A percentile compares a stretch with the other conserved stretches of the same genome.
Conservation (phyloP, 2,113 vertebrate species). For the Coturnix japonica region DNA sequence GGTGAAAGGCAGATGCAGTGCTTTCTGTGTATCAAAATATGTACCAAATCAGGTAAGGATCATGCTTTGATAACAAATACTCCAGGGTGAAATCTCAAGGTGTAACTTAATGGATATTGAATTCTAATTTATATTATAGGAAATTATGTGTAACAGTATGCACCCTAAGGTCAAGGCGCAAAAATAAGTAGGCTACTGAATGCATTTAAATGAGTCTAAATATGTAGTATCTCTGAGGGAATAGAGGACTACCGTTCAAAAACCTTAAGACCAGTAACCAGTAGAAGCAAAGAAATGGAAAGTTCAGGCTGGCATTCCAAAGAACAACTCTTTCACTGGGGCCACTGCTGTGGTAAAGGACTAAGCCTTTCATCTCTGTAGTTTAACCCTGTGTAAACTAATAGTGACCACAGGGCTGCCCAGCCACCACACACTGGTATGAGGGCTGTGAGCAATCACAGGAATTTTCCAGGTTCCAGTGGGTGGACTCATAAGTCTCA, state of each 20-base stretch:
- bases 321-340: not conserved
- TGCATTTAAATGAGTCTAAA: conserved; percentile 58
- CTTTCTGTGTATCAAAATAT: not conserved
- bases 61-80: not conserved
- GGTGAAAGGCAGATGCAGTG: not conserved
- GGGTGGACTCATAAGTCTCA: not conserved
- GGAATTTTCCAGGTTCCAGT: not conserved
- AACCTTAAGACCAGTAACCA: not conserved
- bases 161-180: not conserved
- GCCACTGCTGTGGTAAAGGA: fast-evolving
- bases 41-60: not conserved
- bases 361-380: not conserved
- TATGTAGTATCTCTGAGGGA: conserved; percentile 50
- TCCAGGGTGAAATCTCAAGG: not conserved
- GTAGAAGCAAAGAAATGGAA: not conserved
- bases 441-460: fast-evolving
- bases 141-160: conserved; percentile 2
- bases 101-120: not conserved
- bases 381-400: fast-evolving
- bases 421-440: not conserved
- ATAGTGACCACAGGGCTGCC: not conserved
- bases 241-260: not conserved
- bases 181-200: conserved; percentile 36
- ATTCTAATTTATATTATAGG: conserved; percentile 52
- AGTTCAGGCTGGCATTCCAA: not conserved